Evolutionary conservation across 2,113 vertebrate genomes (phyloP).

Genomic region (Tamias sibiricus): DNA sequence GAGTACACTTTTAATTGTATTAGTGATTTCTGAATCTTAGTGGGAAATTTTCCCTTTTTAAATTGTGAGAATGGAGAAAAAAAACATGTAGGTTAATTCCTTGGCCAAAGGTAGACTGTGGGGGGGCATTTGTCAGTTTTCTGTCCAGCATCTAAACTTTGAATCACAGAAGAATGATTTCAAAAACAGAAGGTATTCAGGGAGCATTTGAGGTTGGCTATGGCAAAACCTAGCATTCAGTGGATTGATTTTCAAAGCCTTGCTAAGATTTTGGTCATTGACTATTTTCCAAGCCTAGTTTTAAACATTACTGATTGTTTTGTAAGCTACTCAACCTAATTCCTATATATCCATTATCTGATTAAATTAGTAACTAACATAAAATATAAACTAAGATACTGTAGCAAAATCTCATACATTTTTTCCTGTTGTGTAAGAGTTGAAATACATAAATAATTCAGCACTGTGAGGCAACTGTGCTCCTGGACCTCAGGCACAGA

Average conservation of each 20-base stretch:
- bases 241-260: neutral
- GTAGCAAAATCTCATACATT: neutral
- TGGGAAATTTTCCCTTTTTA: neutral
- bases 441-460: neutral
- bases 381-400: neutral
- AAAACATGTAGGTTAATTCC: neutral
- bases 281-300: neutral
- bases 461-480: neutral
- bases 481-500: neutral
- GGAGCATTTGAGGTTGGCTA: neutral
- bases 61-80: neutral
- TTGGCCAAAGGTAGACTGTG: neutral
- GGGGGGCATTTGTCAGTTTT: neutral
- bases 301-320: slow-evolving; percentile 9
- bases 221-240: neutral
- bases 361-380: neutral
- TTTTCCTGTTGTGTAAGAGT: neutral
- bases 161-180: neutral
- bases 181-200: neutral
- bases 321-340: neutral
- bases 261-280: neutral
- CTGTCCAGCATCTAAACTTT: neutral
- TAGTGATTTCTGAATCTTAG: neutral
- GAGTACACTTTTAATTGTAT: neutral
- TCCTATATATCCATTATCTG: neutral